These are phyloP conservation scores for Spodoptera picta DNA, from an alignment of 2,888 invertebrate species.

Conservation along the genomic window DNA sequence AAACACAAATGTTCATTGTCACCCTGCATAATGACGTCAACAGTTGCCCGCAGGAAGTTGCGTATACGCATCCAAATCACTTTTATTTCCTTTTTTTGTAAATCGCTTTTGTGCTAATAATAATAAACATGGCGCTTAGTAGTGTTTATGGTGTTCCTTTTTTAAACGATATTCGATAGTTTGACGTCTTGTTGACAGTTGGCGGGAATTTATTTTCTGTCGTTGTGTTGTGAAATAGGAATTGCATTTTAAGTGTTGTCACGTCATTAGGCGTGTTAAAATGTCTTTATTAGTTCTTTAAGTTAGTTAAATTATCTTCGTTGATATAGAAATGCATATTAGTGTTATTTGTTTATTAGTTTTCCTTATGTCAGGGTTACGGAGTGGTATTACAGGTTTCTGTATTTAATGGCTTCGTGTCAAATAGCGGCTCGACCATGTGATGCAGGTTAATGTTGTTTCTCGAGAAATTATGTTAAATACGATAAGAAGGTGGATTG, in stretches of 20 bases:
- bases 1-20: slow-evolving; percentile 37
- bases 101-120: slow-evolving; percentile 6
- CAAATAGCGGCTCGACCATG: neutral
- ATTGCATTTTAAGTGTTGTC: too few relatives aligned
- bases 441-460: slow-evolving; percentile 2
- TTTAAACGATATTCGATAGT: too few relatives aligned
- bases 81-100: slow-evolving; percentile 60
- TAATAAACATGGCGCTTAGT: slow-evolving; percentile 18
- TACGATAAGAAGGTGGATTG: too few relatives aligned
- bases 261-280: too few relatives aligned
- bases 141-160: too few relatives aligned
- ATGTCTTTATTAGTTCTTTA: too few relatives aligned
- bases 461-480: slow-evolving; percentile 5
- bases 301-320: too few relatives aligned
- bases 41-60: slow-evolving; percentile 69
- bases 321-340: slow-evolving; percentile 11
- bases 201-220: slow-evolving; percentile 1
- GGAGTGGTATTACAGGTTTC: slow-evolving; percentile 22
- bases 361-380: slow-evolving; percentile 20
- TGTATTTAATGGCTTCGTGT: slow-evolving; percentile 6
- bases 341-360: slow-evolving; percentile 3
- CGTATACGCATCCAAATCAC: slow-evolving; percentile 65
- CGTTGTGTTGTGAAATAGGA: neutral
- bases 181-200: too few relatives aligned
- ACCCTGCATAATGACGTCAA: slow-evolving; percentile 57